Evolutionary conservation across 2,888 invertebrate species (phyloP).

Genomic region (Aphelenchoides bicaudatus): DNA sequence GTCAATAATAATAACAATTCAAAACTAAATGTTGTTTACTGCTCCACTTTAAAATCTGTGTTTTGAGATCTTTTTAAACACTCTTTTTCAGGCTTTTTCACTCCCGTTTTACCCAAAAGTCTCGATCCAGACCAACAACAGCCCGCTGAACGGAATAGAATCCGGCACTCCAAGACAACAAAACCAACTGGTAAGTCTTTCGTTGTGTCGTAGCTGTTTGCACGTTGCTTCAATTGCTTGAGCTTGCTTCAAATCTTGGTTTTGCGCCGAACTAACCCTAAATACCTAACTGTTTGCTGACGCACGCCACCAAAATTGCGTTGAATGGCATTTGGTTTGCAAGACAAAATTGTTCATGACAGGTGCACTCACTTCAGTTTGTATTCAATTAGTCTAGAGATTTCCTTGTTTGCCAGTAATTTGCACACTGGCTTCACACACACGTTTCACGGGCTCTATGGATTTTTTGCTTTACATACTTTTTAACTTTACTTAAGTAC

Average conservation of each 20-base stretch:
- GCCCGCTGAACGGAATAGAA: constrained; percentile 4
- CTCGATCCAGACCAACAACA: not conserved
- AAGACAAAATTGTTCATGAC: no score
- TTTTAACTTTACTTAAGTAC: no score
- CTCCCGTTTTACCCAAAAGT: constrained; percentile 49
- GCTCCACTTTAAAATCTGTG: not conserved
- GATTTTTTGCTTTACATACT: no score
- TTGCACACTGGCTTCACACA: no score
- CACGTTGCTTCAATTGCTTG: constrained; percentile 11
- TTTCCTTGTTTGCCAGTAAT: no score
- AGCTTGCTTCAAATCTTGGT: constrained; percentile 2
- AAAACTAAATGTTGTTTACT: constrained; percentile 1
- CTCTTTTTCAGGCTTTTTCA: constrained; percentile 55
- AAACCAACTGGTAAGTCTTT: constrained; percentile 12
- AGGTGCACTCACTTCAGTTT: no score
- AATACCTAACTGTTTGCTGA: not conserved
- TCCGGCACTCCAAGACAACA: constrained; percentile 7
- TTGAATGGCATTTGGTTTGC: no score
- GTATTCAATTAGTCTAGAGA: no score
- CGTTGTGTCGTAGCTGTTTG: constrained; percentile 8
- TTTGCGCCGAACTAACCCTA: not conserved
- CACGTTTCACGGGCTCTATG: no score
- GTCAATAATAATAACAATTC: not conserved
- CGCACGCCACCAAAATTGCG: not conserved
- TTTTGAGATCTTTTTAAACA: no score